These are phyloP conservation scores for Girardinus metallicus DNA, from an alignment of 2,797 vertebrate species.

Conservation along the genomic window DNA sequence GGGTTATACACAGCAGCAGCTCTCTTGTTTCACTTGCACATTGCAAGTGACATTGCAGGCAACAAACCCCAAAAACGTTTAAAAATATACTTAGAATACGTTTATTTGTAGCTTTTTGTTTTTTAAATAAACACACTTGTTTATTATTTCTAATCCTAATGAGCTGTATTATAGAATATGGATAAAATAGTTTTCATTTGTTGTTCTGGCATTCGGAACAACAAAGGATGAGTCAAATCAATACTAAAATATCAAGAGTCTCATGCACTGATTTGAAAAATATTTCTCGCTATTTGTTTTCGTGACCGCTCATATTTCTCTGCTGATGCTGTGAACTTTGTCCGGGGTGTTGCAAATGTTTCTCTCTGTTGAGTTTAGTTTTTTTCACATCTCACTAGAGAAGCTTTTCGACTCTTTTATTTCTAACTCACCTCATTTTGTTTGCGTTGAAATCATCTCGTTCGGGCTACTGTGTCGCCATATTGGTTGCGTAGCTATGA, in stretches of 20 bases:
- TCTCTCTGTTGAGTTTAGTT: not conserved
- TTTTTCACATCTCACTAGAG: not conserved
- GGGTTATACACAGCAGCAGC: not conserved
- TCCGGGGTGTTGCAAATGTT: not conserved
- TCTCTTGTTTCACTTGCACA: no score
- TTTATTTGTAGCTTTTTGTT: not conserved
- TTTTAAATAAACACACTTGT: not conserved
- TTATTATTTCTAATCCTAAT: not conserved
- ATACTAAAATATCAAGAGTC: not conserved
- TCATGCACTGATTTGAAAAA: not conserved
- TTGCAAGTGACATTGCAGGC: not conserved
- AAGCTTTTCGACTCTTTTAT: fast-evolving
- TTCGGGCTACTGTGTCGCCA: conserved; percentile 42
- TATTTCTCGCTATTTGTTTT: not conserved
- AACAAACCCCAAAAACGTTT: not conserved
- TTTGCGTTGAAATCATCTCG: not conserved
- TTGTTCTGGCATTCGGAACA: not conserved
- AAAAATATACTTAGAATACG: not conserved
- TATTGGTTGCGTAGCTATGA: conserved; percentile 28
- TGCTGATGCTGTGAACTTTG: not conserved
- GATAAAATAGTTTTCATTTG: not conserved
- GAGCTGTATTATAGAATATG: not conserved
- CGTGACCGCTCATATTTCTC: not conserved
- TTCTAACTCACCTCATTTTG: conserved; percentile 66
- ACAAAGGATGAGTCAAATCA: not conserved